Conservation (phyloP, 2,797 vertebrate species). For the Poecilia picta region DNA sequence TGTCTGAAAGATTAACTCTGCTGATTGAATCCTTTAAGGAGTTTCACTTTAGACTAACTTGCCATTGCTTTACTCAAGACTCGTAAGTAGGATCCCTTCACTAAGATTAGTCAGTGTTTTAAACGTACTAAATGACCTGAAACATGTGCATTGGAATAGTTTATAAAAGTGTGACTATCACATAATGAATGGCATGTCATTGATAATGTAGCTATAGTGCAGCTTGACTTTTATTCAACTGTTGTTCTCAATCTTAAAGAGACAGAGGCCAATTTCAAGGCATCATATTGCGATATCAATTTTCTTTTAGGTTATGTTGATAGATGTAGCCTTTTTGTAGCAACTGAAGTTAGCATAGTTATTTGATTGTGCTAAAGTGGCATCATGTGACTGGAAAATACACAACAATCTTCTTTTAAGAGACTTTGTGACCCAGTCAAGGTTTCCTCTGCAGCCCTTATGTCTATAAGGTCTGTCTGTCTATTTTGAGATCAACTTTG, state of each 20-base stretch:
- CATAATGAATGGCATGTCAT: background rate
- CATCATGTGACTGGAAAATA: background rate
- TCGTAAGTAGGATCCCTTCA: slow-evolving; percentile 27
- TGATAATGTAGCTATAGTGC: background rate
- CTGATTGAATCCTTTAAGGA: slow-evolving; percentile 64
- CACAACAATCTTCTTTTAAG: background rate
- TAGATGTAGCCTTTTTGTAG: background rate
- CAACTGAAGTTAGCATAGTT: background rate
- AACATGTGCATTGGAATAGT: background rate
- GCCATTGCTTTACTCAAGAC: slow-evolving; percentile 26
- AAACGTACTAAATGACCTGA: background rate
- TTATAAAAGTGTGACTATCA: background rate
- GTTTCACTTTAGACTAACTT: slow-evolving; percentile 61
- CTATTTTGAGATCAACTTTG: background rate
- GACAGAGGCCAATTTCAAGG: background rate
- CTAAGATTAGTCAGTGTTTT: slow-evolving; percentile 13
- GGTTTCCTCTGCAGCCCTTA: background rate
- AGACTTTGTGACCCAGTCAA: background rate
- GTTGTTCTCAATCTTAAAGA: background rate
- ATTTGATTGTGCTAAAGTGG: no score
- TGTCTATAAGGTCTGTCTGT: background rate
- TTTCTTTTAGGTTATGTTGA: no score
- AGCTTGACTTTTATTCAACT: background rate
- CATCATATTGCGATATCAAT: background rate
- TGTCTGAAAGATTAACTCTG: slow-evolving; percentile 65